phyloP scores from a whole-genome alignment of 2,113 vertebrate genomes.

The Oriolus oriolus region DNA sequence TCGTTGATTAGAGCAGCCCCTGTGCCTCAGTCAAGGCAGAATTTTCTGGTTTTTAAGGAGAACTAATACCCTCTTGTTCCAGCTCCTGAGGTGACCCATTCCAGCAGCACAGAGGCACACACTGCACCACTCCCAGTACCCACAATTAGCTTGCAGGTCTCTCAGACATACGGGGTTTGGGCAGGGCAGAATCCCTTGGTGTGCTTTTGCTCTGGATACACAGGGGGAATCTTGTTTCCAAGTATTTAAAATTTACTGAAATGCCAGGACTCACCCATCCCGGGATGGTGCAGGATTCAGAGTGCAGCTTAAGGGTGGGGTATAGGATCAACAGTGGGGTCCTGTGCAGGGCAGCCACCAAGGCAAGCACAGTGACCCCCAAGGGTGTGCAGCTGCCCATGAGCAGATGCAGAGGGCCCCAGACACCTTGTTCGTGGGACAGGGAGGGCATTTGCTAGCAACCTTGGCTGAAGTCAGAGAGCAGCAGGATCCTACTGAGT shows the following conservation, averaged over 20 bases:
- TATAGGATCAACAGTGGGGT: background rate
- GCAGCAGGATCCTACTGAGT: background rate
- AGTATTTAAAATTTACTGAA: background rate
- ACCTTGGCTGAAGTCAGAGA: background rate
- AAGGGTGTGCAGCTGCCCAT: background rate
- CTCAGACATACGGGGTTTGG: background rate
- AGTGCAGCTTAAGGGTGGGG: background rate
- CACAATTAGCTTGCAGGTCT: background rate
- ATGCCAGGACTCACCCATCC: background rate
- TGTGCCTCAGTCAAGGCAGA: background rate
- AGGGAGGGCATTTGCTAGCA: rapidly evolving
- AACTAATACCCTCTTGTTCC: background rate
- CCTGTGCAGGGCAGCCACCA: background rate
- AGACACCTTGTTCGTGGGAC: background rate
- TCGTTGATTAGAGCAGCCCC: background rate
- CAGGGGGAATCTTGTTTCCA: background rate
- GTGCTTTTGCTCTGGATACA: background rate
- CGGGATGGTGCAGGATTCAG: background rate
- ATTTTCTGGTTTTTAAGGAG: background rate
- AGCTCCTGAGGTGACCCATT: background rate
- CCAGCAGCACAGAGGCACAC: background rate
- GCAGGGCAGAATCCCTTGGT: background rate
- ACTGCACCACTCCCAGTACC: background rate
- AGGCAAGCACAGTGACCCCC: background rate
- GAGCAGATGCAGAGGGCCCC: background rate